Evolutionary conservation across 37 sponge, comb jelly and placozoan genomes (phyloP).

Genomic region (Oopsacas minuta): DNA sequence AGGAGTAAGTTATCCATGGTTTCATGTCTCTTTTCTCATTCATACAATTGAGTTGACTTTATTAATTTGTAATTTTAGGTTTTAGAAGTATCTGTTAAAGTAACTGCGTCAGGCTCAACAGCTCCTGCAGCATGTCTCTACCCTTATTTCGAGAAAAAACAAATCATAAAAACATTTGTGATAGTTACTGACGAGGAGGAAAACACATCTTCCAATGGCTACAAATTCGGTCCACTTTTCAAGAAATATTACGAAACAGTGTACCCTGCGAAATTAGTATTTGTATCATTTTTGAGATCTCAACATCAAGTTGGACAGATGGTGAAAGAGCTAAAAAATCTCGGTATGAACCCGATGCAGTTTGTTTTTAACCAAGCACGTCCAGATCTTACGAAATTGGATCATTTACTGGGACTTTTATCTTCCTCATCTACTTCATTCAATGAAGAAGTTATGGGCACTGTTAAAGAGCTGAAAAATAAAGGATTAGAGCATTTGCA

Average conservation of each 20-base stretch:
- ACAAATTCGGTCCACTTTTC: slow-evolving; percentile 1
- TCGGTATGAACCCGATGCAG: not conserved
- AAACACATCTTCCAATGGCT: not conserved
- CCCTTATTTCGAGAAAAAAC: slow-evolving; percentile 15
- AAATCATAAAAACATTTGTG: not conserved
- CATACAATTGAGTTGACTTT: not conserved
- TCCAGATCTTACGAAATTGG: not conserved
- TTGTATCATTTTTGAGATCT: slow-evolving; percentile 1
- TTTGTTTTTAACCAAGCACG: slow-evolving; percentile 14
- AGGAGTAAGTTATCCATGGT: not conserved
- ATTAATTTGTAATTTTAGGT: not conserved
- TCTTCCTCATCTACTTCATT: not conserved
- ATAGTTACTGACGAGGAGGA: slow-evolving; percentile 9
- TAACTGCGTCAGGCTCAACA: not conserved
- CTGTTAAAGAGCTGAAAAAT: not conserved
- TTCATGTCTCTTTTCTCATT: not conserved
- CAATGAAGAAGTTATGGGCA: not conserved
- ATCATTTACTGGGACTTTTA: not conserved
- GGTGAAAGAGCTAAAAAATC: not conserved
- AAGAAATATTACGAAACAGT: not conserved
- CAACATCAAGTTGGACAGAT: not conserved
- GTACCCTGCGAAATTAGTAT: not conserved
- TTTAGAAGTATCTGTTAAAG: not conserved
- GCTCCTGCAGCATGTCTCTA: not conserved
- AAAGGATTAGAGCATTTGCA: not conserved